These are phyloP conservation scores for Zygothrica quintamaculata DNA, from an alignment of 2,888 invertebrate genomes.

Conservation along the genomic window DNA sequence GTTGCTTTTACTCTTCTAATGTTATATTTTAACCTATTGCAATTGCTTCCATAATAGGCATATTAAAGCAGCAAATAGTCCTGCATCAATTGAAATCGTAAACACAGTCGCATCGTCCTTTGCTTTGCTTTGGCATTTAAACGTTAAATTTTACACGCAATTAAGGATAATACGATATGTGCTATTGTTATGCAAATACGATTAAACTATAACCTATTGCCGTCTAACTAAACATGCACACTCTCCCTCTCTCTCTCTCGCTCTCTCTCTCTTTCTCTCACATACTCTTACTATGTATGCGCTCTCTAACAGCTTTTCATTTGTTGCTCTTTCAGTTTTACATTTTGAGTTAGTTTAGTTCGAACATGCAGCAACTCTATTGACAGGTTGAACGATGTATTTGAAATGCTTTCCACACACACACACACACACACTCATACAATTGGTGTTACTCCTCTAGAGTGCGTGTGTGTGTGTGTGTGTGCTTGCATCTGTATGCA, in stretches of 20 bases:
- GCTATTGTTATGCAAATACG: too few species aligned
- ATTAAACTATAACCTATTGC: not conserved
- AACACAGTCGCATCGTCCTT: too few species aligned
- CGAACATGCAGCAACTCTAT: conserved; percentile 34
- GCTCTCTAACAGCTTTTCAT: not conserved
- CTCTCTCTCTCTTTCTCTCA: conserved; percentile 1
- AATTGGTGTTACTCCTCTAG: not conserved
- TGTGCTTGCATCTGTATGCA: not conserved
- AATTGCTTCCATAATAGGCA: too few species aligned
- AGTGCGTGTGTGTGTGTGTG: not conserved
- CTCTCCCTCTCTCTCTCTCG: not conserved
- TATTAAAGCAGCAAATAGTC: too few species aligned
- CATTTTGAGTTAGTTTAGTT: conserved; percentile 5
- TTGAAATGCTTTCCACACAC: conserved; percentile 25
- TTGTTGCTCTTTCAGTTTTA: not conserved
- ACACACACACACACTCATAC: too few species aligned
- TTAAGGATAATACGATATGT: not conserved
- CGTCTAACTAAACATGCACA: too few species aligned
- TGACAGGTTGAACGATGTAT: conserved; percentile 48
- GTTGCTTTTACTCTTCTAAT: too few species aligned
- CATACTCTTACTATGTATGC: too few species aligned
- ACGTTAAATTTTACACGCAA: not conserved
- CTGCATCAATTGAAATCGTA: too few species aligned
- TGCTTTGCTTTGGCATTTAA: too few species aligned
- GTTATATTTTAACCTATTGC: too few species aligned